Evolutionary conservation across 2,113 vertebrate species (phyloP).

Genomic region (human): GRCh38 chr1:53533501-53534000

Average conservation of each 20-base stretch:
- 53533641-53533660: neutral
- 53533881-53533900: neutral
- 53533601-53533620: neutral
- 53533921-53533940: neutral
- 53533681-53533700: neutral
- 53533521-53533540: neutral
- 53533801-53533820: neutral
- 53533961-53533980: neutral
- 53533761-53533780: neutral
- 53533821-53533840: neutral
- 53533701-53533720: neutral
- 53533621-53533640: neutral
- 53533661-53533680: rapidly evolving
- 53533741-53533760: neutral
- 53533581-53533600: neutral
- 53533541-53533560: neutral
- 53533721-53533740: neutral
- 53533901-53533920: neutral
- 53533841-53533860: neutral
- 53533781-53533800: neutral
- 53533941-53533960: neutral
- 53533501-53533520: neutral
- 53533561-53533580: neutral
- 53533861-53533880: neutral
- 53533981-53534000: neutral